Percentiles rank a stretch among this genome's conserved stretches.
These are phyloP conservation scores for Nannoperca australis DNA, from an alignment of 2,797 vertebrate genomes.

Conservation along the genomic window DNA sequence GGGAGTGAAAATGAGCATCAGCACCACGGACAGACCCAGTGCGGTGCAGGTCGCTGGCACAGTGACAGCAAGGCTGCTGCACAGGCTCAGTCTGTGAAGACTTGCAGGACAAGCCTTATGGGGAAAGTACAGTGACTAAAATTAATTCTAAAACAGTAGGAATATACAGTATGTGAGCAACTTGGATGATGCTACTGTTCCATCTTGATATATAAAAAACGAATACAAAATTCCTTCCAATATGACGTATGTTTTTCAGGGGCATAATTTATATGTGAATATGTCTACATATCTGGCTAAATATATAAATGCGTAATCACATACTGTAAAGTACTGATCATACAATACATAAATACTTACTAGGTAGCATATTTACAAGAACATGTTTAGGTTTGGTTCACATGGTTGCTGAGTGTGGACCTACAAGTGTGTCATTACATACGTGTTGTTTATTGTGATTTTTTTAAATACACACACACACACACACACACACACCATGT, in stretches of 20 bases:
- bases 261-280: neutral
- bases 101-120: constrained; percentile 24
- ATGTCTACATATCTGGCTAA: neutral
- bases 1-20: constrained; percentile 71
- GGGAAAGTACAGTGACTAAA: constrained; percentile 28
- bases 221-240: neutral
- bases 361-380: neutral
- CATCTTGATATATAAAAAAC: neutral
- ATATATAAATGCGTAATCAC: constrained; percentile 5
- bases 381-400: neutral
- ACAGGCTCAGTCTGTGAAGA: constrained; percentile 28
- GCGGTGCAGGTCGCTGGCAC: constrained; percentile 45
- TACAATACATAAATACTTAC: constrained; percentile 6
- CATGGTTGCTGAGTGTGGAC: neutral
- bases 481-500: neutral
- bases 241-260: neutral
- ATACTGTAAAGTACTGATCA: neutral
- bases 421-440: neutral
- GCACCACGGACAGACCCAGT: constrained; percentile 70
- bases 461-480: neutral
- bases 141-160: constrained; percentile 8
- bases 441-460: no score
- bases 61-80: constrained; percentile 49
- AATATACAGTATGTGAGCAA: neutral
- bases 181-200: neutral